These are phyloP conservation scores for Bacillus rossius DNA, from an alignment of 1,140 invertebrate species.

Conservation along the genomic window DNA sequence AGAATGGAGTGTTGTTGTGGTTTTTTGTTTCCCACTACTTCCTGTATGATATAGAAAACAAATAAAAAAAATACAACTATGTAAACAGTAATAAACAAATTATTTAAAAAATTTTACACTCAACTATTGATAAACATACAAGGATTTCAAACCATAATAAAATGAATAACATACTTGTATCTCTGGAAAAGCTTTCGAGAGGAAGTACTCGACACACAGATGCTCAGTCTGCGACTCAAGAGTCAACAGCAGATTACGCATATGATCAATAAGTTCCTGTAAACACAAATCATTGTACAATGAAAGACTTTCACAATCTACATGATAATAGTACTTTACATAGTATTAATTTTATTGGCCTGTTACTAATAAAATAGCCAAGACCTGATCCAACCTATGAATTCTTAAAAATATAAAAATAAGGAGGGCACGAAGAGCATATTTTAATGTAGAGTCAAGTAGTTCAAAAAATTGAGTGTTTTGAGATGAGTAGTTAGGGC, in stretches of 20 bases:
- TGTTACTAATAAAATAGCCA: background rate
- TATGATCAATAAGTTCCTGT: conserved; percentile 43
- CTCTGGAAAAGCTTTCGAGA: conserved; percentile 55
- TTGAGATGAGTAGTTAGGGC: no score
- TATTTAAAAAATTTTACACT: no score
- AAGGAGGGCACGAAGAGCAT: background rate
- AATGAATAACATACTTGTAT: conserved; percentile 5
- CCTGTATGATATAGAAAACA: no score
- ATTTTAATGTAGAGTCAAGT: background rate
- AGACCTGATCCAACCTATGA: background rate
- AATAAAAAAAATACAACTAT: no score
- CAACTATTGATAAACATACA: no score
- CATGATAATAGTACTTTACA: background rate
- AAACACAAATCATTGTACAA: conserved; percentile 16
- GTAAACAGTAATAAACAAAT: no score
- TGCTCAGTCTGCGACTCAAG: conserved; percentile 50
- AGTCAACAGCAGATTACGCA: conserved; percentile 49
- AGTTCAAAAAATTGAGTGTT: no score
- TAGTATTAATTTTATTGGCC: background rate
- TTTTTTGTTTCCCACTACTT: no score
- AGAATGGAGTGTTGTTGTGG: no score
- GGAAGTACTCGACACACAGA: conserved; percentile 57
- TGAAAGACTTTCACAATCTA: background rate
- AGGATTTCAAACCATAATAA: no score
- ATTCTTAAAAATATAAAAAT: background rate